Evolutionary conservation across 2,888 invertebrate species (phyloP), one percentile per base, ranked within the genome.

Genomic region (Ichneumon xanthorius): DNA sequence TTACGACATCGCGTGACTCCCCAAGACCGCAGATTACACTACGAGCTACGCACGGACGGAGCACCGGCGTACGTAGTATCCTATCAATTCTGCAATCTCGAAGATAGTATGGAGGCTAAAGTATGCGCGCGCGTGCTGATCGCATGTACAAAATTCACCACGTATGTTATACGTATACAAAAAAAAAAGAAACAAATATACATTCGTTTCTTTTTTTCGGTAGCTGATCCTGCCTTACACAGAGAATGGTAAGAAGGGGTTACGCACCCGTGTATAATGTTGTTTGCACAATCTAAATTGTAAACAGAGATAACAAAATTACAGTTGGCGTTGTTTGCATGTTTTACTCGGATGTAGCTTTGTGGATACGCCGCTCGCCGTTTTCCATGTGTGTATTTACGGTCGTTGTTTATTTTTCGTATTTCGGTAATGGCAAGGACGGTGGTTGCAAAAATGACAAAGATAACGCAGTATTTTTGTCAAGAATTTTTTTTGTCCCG

Each of bases 1-100:
- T 80, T 84, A 75, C 80, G 76, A 80, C 77, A 75, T 83, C 84
- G 84, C 75, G 82, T 82, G 82, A 85, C 78, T 67, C 77, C 4
- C 40, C 45, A 30, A 63, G 63, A 45, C 37, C 33, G 55, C 50
- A 58, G 70, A 81, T 85, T 68, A 71, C 50, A 72, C 77, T 77
- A 48, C 77, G 26, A 71, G 70, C 73, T 82, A 72, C 61, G 30
- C 22, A 37, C 78, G 48, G 40, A 55, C 67, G 58, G 22, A 67
- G 22, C 65, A 11, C 71, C 55, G 65, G 16, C 48, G n/a, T 61
- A 63, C 70, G 58, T 50, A 61, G 50, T 67, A 45, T 40, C n/a
- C 6, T 73, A 72, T 73, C 78, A 73, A 79, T 83, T 48, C 19
- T 45, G 73, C 73, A 68, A 79, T 83, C 73, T 61, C 26, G 9